Evolutionary conservation across 2,888 invertebrate genomes (phyloP).

Genomic region (Nesidiocoris tenuis): DNA sequence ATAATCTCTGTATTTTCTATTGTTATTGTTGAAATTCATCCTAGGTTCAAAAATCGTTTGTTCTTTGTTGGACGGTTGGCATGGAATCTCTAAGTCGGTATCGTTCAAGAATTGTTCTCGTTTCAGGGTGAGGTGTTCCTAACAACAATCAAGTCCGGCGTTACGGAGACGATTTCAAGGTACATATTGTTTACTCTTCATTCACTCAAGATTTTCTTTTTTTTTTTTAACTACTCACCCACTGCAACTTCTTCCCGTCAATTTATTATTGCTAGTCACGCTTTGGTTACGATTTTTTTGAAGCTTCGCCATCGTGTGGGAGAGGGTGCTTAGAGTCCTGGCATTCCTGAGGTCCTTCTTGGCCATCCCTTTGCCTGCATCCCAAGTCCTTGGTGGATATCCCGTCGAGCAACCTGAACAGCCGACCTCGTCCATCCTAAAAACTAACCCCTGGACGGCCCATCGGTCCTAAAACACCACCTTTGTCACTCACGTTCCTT

Average conservation of each 20-base stretch:
- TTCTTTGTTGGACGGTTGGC: neutral
- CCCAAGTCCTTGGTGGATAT: neutral
- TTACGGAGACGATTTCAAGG: slow-evolving; percentile 17
- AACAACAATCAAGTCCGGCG: slow-evolving; percentile 4
- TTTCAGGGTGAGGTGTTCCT: slow-evolving; percentile 29
- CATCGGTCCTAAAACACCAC: neutral
- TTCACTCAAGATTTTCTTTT: neutral
- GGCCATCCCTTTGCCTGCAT: neutral
- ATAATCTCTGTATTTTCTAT: too few species aligned
- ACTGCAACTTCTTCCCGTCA: too few species aligned
- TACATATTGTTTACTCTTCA: slow-evolving; percentile 6
- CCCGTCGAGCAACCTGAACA: neutral
- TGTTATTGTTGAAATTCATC: too few species aligned
- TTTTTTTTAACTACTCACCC: too few species aligned
- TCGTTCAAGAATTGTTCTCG: neutral
- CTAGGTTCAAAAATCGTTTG: too few species aligned
- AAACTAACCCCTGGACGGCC: neutral
- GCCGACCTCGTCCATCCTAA: neutral
- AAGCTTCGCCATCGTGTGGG: too few species aligned
- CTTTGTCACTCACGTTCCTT: neutral
- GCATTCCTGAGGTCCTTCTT: neutral
- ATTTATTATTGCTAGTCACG: too few species aligned
- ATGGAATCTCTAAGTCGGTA: neutral
- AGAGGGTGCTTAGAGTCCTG: slow-evolving; percentile 8
- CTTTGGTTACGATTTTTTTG: too few species aligned